phyloP scores from a whole-genome alignment of 2,888 invertebrate genomes.

The Parthenolecanium corni region DNA sequence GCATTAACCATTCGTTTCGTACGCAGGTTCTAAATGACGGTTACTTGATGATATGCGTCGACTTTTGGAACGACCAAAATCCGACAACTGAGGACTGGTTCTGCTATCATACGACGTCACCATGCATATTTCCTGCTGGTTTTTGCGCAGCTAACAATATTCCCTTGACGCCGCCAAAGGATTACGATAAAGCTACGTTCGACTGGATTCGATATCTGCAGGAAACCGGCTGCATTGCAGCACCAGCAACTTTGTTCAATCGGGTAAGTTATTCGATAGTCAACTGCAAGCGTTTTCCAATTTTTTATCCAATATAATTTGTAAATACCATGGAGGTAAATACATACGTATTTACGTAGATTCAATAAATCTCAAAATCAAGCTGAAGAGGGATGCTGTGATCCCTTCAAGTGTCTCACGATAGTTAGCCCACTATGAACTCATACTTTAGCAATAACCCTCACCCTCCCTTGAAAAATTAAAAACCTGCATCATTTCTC shows the following conservation, averaged over 20 bases:
- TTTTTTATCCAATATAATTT: no score
- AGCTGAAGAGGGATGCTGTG: no score
- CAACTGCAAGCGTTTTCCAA: no score
- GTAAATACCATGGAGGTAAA: no score
- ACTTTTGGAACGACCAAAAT: conserved; percentile 72
- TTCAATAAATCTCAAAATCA: no score
- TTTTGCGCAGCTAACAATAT: conserved; percentile 79
- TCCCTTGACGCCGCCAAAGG: conserved; percentile 72
- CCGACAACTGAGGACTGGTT: conserved; percentile 71
- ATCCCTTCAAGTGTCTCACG: no score
- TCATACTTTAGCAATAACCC: no score
- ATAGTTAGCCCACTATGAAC: no score
- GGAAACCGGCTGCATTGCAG: conserved; percentile 54
- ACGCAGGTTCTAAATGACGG: conserved; percentile 69
- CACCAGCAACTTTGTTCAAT: conserved; percentile 64
- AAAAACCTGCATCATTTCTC: no score
- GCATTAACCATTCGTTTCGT: not conserved
- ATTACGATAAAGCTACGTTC: conserved; percentile 54
- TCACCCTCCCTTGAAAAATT: no score
- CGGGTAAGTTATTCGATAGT: conserved; percentile 43
- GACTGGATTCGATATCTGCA: conserved; percentile 65
- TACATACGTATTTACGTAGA: no score
- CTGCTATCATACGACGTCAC: conserved; percentile 88
- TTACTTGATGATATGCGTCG: conserved; percentile 93
- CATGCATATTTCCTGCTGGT: conserved; percentile 90